phyloP scores from a whole-genome alignment of 2,888 invertebrate genomes.

The Caenorhabditis sp. region DNA sequence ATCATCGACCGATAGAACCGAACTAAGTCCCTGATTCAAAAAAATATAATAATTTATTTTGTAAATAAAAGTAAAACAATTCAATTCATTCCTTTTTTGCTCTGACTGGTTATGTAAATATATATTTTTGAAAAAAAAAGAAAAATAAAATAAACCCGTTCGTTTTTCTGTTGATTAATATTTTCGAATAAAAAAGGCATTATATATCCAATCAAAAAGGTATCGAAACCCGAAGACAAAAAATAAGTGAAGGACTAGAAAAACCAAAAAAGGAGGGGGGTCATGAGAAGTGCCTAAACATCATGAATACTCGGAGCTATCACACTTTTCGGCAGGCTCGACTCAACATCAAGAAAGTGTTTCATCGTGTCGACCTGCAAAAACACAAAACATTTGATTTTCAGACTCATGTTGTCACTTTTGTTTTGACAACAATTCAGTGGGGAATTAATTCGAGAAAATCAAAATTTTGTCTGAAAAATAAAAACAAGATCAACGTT shows the following conservation, averaged over 20 bases:
- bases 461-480: too few relatives aligned
- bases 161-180: background rate
- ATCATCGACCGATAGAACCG: slow-evolving; percentile 11
- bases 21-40: background rate
- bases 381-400: too few relatives aligned
- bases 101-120: slow-evolving; percentile 1
- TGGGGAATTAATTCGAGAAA: too few relatives aligned
- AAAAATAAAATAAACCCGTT: slow-evolving; percentile 1
- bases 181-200: slow-evolving; percentile 4
- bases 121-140: background rate
- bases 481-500: too few relatives aligned
- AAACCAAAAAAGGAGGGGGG: background rate
- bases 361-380: slow-evolving; percentile 54
- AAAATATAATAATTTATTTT: background rate
- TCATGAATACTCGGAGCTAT: slow-evolving; percentile 22
- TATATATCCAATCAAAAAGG: background rate
- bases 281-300: slow-evolving; percentile 4
- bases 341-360: slow-evolving; percentile 47
- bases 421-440: too few relatives aligned
- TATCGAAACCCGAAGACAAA: background rate
- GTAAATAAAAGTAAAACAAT: background rate
- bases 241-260: background rate
- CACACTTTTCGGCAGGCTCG: slow-evolving; percentile 29
- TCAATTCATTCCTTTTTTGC: slow-evolving; percentile 16
- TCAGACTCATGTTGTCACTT: too few relatives aligned